phyloP scores from a whole-genome alignment of 1,140 invertebrate species.

The Drosophila bocqueti region DNA sequence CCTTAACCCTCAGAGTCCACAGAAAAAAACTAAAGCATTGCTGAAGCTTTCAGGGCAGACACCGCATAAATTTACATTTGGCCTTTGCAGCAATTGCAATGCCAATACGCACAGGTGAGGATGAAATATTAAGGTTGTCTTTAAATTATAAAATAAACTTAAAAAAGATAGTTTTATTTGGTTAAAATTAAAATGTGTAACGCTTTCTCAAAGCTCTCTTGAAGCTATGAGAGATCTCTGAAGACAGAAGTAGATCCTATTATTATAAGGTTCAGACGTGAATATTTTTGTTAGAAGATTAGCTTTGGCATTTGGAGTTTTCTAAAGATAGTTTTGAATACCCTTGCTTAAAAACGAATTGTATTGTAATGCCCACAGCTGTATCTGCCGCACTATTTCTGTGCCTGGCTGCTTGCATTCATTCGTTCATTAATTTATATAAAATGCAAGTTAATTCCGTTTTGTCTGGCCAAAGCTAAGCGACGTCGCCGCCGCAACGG shows the following conservation, averaged over 20 bases:
- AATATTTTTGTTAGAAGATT: not conserved
- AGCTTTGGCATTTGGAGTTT: no score
- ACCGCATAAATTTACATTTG: constrained; percentile 76
- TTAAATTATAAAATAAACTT: not conserved
- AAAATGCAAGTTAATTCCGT: constrained; percentile 84
- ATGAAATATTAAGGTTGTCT: not conserved
- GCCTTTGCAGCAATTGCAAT: constrained; percentile 40
- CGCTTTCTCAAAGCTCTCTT: no score
- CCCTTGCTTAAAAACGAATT: not conserved
- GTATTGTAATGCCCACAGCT: not conserved
- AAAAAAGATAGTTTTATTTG: not conserved
- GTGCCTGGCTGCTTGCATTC: constrained; percentile 51
- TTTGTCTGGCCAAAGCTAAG: constrained; percentile 78
- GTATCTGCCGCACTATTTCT: constrained; percentile 10
- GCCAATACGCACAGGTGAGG: constrained; percentile 29
- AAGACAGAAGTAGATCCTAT: no score
- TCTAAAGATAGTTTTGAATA: not conserved
- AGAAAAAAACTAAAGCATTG: constrained; percentile 49
- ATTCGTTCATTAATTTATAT: constrained; percentile 84
- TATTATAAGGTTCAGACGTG: no score
- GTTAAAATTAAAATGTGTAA: not conserved
- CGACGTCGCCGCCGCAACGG: constrained; percentile 59
- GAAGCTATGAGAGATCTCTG: no score
- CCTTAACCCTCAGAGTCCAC: constrained; percentile 29
- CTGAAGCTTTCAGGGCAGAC: constrained; percentile 59